Percentiles rank a stretch among this genome's conserved stretches.
Evolutionary conservation across 2,797 vertebrate genomes (phyloP).

Genomic region (Rhinella marina): DNA sequence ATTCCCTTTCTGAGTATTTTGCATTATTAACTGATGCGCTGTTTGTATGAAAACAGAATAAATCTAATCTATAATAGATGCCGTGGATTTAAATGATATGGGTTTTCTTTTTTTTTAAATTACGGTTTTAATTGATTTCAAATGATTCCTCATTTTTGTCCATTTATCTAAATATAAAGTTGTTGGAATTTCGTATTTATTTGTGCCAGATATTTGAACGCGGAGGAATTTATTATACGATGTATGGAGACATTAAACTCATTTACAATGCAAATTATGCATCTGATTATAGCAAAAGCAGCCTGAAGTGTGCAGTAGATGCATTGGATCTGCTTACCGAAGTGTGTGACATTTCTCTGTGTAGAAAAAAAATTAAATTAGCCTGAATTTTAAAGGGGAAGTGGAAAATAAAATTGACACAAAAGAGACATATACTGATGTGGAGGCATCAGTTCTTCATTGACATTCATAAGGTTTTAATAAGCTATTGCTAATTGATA

Average conservation of each 20-base stretch:
- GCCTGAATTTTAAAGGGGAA: slow-evolving; percentile 35
- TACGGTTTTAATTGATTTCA: slow-evolving; percentile 31
- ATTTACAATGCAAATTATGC: slow-evolving; percentile 36
- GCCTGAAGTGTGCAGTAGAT: slow-evolving; percentile 14
- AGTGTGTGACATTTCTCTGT: slow-evolving; percentile 40
- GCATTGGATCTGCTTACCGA: slow-evolving; percentile 31
- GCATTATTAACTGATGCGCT: background rate
- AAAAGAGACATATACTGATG: background rate
- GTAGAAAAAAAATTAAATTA: background rate
- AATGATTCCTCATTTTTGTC: slow-evolving; percentile 21
- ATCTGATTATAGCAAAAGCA: slow-evolving; percentile 29
- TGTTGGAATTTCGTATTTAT: slow-evolving; percentile 21
- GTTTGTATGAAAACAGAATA: slow-evolving; percentile 5
- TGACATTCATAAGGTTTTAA: background rate
- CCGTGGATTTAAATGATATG: background rate
- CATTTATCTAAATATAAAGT: slow-evolving; percentile 49
- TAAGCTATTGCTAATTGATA: background rate
- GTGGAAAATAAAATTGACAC: background rate
- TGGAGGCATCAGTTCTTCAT: background rate
- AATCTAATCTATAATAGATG: slow-evolving; percentile 16
- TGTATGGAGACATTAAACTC: slow-evolving; percentile 36
- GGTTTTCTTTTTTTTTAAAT: slow-evolving; percentile 17
- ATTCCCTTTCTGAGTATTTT: slow-evolving; percentile 10
- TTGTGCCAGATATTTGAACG: slow-evolving; percentile 15
- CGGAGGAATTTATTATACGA: slow-evolving; percentile 22